Evolutionary conservation across 1,140 invertebrate genomes (phyloP), one percentile per base, ranked within the genome.

Genomic region (Marisa cornuarietis): DNA sequence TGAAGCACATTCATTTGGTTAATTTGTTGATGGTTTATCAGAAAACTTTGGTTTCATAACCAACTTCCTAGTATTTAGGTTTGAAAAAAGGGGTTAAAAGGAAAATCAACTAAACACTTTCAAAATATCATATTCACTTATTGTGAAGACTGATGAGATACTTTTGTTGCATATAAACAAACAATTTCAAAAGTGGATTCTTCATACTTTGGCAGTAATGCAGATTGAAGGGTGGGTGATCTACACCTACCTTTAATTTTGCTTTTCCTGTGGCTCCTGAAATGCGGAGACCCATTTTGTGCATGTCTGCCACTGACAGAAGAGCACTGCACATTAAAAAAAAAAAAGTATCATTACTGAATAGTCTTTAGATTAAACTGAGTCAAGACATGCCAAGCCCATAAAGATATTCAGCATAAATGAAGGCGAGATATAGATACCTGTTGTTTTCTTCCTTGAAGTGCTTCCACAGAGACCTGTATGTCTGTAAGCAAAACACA

Each of bases 251-350:
- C 87, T 89, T 88, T 0, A 89, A 76, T 81, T 89, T 89, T 8
- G 88, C 87, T 62, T 87, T 83, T 68, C 88, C 88, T 20, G 87
- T 88, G 8, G 80, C 79, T 26, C 88, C 88, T n/a, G 86, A 79
- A 9, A 88, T 83, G 74, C 84, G 82, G 52, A 88, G 78, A 20
- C 88, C 87, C 84, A 88, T 86, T 65, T 88, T 86, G 72, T 87
- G 82, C 87, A 89, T 87, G 20, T 88, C 87, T 74, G 74, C 74
- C 16, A 58, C 54, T 54, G 85, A 71, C 31, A 73, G 77, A 7
- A 88, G 79, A 31, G 82, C 66, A 22, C 82, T 75, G 58, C 86
- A 82, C 54, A 31, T 65, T 52, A 4, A 69, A 51, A 69, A 26
- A 79, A 71, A 72, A 54, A 58, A 61, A 61, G n/a, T 14, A 14